These are phyloP conservation scores for Ommatoiulus sabulosus DNA, from an alignment of 2,888 invertebrate species.

Conservation along the genomic window DNA sequence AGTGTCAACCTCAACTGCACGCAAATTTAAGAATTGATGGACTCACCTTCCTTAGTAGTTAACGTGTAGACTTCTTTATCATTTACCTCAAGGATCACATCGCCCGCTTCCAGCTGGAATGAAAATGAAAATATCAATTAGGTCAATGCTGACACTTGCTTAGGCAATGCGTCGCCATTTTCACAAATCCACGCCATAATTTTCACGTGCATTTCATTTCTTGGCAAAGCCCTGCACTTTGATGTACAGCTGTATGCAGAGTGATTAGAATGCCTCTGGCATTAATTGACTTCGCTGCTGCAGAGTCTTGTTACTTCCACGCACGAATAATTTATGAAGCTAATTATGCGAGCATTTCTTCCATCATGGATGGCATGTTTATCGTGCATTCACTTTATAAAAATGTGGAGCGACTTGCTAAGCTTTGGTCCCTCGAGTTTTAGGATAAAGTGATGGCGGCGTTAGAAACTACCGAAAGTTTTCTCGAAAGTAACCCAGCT, in stretches of 20 bases:
- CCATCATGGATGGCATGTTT: slow-evolving; percentile 22
- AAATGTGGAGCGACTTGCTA: background rate
- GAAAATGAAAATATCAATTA: slow-evolving; percentile 63
- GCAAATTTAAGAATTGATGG: too few relatives aligned
- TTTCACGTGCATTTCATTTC: background rate
- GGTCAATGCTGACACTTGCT: background rate
- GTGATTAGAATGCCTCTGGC: background rate
- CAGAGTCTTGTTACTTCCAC: background rate
- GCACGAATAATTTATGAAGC: slow-evolving; percentile 6
- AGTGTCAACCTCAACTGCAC: too few relatives aligned
- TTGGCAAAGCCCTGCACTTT: background rate
- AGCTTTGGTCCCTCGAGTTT: background rate
- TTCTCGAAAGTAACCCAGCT: too few relatives aligned
- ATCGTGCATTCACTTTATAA: background rate
- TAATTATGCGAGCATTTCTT: background rate
- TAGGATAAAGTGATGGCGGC: too few relatives aligned
- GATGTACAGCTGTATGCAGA: background rate
- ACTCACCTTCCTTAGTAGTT: slow-evolving; percentile 88
- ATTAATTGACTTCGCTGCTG: slow-evolving; percentile 11
- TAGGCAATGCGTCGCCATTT: background rate
- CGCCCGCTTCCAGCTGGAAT: slow-evolving; percentile 91
- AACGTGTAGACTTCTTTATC: slow-evolving; percentile 92
- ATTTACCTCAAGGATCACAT: slow-evolving; percentile 93
- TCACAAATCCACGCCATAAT: background rate
- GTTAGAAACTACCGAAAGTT: too few relatives aligned